Evolutionary conservation across 2,113 vertebrate genomes (phyloP).

Genomic region (Xenopus laevis): DNA sequence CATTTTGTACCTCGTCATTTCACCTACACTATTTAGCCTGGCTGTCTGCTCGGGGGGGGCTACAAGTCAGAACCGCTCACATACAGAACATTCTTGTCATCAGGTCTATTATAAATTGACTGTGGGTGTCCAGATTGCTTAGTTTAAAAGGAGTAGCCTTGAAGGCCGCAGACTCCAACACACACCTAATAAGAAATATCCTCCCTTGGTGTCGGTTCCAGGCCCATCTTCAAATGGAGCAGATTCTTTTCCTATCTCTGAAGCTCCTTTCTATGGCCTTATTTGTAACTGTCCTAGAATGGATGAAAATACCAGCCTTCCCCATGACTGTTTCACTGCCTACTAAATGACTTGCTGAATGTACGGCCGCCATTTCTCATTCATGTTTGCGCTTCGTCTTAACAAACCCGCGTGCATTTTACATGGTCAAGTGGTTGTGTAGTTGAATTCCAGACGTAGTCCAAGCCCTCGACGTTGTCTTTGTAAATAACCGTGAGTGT

Average conservation of each 20-base stretch:
- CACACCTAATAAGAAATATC: constrained; percentile 11
- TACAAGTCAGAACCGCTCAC: neutral
- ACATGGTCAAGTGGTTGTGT: constrained; percentile 6
- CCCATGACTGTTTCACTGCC: constrained; percentile 3
- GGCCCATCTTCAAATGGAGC: neutral
- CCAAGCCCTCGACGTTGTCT: neutral
- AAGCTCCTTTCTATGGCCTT: constrained; percentile 4
- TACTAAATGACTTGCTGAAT: neutral
- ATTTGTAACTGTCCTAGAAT: neutral
- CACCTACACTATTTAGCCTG: constrained; percentile 10
- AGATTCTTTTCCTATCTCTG: constrained; percentile 16
- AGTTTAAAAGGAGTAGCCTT: neutral
- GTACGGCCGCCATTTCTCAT: neutral
- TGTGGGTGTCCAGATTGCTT: constrained; percentile 9
- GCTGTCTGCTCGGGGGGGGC: neutral
- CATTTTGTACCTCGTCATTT: neutral
- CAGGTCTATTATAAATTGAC: constrained; percentile 11
- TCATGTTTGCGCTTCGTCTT: constrained; percentile 5
- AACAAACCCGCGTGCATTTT: neutral
- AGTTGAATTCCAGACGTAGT: constrained; percentile 6
- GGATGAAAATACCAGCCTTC: neutral
- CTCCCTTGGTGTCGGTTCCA: neutral
- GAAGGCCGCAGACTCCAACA: neutral
- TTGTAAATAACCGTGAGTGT: neutral
- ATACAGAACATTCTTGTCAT: constrained; percentile 35